Conservation (phyloP, 2,888 invertebrate species). For the Onthophagus sagittarius region DNA sequence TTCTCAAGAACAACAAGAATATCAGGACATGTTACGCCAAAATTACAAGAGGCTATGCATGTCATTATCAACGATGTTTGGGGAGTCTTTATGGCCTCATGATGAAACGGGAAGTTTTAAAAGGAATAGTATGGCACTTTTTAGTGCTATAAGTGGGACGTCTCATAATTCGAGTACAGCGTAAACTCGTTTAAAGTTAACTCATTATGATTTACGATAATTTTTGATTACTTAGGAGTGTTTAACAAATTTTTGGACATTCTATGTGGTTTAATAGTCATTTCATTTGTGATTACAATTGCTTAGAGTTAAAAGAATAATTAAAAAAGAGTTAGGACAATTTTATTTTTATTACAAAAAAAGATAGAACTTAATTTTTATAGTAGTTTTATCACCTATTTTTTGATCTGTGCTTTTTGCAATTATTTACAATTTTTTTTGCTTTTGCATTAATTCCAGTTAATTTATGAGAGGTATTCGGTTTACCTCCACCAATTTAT, state of each 20-base stretch:
- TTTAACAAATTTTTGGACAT: neutral
- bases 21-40: conserved; percentile 82
- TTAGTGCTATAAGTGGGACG: conserved; percentile 76
- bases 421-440: neutral
- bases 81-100: conserved; percentile 66
- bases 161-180: conserved; percentile 79
- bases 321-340: no score
- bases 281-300: neutral
- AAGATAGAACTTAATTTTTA: neutral
- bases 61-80: conserved; percentile 68
- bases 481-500: no score
- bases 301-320: no score
- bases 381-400: neutral
- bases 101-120: conserved; percentile 61
- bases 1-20: conserved; percentile 83
- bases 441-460: neutral
- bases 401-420: neutral
- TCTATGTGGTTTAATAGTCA: neutral
- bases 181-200: conserved; percentile 49
- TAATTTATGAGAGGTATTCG: neutral
- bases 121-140: conserved; percentile 73
- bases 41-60: conserved; percentile 85
- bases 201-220: neutral
- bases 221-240: neutral
- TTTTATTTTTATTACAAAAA: neutral